These are phyloP conservation scores for Sinotaia quadrata DNA, from an alignment of 2,888 invertebrate genomes.

Conservation along the genomic window DNA sequence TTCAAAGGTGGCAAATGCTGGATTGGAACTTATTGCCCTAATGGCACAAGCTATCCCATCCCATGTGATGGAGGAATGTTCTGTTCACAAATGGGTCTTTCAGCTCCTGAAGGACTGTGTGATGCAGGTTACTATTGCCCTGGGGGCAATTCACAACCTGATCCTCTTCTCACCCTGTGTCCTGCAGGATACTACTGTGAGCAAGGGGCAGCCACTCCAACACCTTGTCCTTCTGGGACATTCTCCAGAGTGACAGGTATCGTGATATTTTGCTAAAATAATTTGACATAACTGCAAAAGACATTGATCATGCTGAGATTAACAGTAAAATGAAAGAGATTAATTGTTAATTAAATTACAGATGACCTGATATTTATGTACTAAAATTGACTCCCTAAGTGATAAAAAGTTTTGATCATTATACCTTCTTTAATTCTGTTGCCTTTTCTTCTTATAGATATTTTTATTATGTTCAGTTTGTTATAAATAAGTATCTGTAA, in stretches of 20 bases:
- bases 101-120: constrained; percentile 60
- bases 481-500: too few species aligned
- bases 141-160: constrained; percentile 54
- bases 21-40: constrained; percentile 67
- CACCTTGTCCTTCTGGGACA: constrained; percentile 66
- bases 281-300: too few species aligned
- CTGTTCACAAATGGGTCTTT: constrained; percentile 58
- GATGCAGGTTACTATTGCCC: constrained; percentile 65
- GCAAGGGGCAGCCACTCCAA: constrained; percentile 55
- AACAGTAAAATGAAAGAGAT: too few species aligned
- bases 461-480: too few species aligned
- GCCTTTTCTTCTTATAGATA: too few species aligned
- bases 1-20: constrained; percentile 62
- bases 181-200: constrained; percentile 62
- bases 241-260: constrained; percentile 60
- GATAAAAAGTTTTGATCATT: too few species aligned
- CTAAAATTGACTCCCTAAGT: too few species aligned
- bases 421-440: too few species aligned
- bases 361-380: too few species aligned
- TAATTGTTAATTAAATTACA: too few species aligned
- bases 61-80: constrained; percentile 63
- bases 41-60: constrained; percentile 60
- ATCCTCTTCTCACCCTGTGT: constrained; percentile 56
- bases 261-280: too few species aligned
- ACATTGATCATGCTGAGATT: too few species aligned